Evolutionary conservation across 53 echinoderm and acorn worm species (phyloP).

Genomic region (Paracentrotus lividus): DNA sequence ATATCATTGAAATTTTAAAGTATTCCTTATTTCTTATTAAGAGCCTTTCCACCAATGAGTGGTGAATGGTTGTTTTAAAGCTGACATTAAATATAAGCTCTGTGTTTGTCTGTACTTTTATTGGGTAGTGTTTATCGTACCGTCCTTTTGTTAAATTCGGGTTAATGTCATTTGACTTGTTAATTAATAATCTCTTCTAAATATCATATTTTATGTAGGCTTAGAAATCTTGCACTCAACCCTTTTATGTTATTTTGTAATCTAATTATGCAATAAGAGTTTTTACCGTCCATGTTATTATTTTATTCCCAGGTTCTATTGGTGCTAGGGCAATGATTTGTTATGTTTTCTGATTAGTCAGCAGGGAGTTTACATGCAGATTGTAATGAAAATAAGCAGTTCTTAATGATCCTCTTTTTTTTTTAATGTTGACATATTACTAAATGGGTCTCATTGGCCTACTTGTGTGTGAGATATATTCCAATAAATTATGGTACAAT

Average conservation of each 20-base stretch:
- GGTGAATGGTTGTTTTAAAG: background rate
- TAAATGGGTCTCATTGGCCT: background rate
- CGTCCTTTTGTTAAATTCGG: background rate
- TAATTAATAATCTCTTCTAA: too few relatives aligned
- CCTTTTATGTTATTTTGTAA: background rate
- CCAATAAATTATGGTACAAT: too few relatives aligned
- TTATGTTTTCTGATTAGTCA: background rate
- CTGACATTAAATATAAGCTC: background rate
- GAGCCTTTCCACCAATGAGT: background rate
- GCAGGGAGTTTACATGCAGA: too few relatives aligned
- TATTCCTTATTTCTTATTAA: background rate
- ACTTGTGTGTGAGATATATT: too few relatives aligned
- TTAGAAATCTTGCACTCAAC: background rate
- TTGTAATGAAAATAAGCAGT: background rate
- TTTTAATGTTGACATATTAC: too few relatives aligned
- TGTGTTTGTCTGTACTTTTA: background rate
- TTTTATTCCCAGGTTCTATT: background rate
- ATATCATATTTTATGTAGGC: too few relatives aligned
- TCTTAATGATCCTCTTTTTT: background rate
- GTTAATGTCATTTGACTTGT: background rate
- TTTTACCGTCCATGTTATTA: conserved; percentile 18
- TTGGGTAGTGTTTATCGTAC: background rate
- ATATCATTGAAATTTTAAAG: background rate
- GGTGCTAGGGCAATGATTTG: background rate
- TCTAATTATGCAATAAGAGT: background rate